These are phyloP conservation scores for Junonia oenone DNA, from an alignment of 2,888 invertebrate species.

Conservation along the genomic window DNA sequence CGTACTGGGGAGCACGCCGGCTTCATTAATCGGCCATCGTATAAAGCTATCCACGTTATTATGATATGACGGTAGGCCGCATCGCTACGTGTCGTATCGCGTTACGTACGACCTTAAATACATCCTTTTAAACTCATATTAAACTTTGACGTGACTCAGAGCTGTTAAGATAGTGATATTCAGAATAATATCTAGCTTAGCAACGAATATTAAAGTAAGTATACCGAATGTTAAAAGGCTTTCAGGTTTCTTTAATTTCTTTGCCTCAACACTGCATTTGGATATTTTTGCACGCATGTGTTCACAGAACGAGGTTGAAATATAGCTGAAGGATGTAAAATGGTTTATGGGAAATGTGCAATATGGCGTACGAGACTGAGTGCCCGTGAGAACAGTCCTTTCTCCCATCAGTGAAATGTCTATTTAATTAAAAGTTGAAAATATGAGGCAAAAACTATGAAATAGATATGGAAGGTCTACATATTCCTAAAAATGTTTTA, in stretches of 20 bases:
- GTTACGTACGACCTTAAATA: conserved; percentile 10
- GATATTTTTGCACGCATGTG: neutral
- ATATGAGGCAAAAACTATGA: neutral
- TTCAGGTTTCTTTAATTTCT: neutral
- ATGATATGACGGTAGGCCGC: conserved; percentile 61
- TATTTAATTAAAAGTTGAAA: neutral
- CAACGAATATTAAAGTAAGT: neutral
- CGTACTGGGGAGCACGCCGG: conserved; percentile 64
- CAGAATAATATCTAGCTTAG: neutral
- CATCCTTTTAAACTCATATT: conserved; percentile 1
- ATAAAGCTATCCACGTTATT: conserved; percentile 69
- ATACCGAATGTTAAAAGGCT: neutral
- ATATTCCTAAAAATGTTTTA: too few species aligned
- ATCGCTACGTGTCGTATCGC: conserved; percentile 32
- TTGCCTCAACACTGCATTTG: neutral
- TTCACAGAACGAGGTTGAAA: neutral
- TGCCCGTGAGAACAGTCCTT: neutral
- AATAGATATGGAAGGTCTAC: too few species aligned
- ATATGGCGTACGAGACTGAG: neutral
- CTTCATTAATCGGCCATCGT: conserved; percentile 77
- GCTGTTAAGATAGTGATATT: neutral
- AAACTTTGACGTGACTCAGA: neutral
- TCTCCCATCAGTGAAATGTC: neutral
- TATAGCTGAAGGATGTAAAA: neutral
- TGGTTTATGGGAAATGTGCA: neutral